Evolutionary conservation across 2,888 invertebrate genomes (phyloP), one percentile per base, ranked within the genome.

Genomic region (Hartigia nigra): DNA sequence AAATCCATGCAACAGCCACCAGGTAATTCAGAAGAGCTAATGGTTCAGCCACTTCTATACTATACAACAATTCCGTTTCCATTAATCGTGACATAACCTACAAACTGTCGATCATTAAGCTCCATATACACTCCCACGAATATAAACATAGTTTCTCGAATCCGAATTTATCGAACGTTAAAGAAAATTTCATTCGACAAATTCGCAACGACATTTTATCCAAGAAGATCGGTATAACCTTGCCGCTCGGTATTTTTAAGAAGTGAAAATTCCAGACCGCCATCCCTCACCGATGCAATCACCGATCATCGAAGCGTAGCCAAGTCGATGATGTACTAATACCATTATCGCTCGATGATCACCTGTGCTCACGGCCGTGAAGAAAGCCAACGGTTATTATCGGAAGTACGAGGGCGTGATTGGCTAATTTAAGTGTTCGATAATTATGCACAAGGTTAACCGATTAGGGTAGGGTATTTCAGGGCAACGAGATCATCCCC

Each of bases 251-350:
- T 9, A 23, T 55, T 55, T 9, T 23, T 55, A 14, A 9, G 23
- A 5, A 9, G 2, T 14, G 5, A 55, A 55, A 55, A 9, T 55
- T 9, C 23, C 55, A 55, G 72, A 72, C 31, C 72, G 36, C 12
- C 31, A 12, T 31, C 12, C 75, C 36, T 14, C 36, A 23, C 75
- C 14, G 80, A 81, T 81, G 88, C 88, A 90, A 90, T 90, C 90
- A 88, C 85, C 85, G 85, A 74, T 86, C 89, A 84, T 76, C 85
- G 86, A 84, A 85, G 86, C 88, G 86, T 87, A 85, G 81, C 85
- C 82, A 84, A 14, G 72, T 82, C 87, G 88, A 90, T 90, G 90
- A 90, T 88, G 89, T 89, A 90, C 90, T 89, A 89, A 90, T 89
- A 88, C 87, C 82, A 90, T 90, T 90, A 90, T 88, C 88, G 87